Conservation (phyloP, 2,797 vertebrate genomes). For the Tadarida brasiliensis region DNA sequence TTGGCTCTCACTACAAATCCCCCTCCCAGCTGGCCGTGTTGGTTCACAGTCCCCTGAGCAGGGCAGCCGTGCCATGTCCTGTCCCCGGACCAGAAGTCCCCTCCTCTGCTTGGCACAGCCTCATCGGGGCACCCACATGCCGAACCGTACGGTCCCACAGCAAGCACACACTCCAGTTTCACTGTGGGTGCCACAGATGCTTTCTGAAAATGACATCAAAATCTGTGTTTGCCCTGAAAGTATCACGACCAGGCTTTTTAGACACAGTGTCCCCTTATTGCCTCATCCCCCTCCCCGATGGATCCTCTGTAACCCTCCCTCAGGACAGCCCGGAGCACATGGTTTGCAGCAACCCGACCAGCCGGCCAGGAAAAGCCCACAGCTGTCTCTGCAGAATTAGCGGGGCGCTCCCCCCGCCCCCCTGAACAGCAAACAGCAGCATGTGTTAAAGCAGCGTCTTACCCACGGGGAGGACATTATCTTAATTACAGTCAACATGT, state of each 20-base stretch:
- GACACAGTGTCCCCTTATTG: not conserved
- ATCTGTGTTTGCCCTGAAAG: not conserved
- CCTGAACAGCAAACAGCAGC: constrained; percentile 4
- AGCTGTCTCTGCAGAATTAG: constrained; percentile 56
- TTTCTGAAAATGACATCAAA: not conserved
- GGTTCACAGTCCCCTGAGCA: not conserved
- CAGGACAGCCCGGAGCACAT: not conserved
- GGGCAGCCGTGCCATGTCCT: not conserved
- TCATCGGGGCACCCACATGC: not conserved
- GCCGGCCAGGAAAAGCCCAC: not conserved
- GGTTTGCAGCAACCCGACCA: not conserved
- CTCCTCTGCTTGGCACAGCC: rapidly evolving
- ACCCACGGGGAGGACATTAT: not conserved
- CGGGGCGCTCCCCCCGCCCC: no score
- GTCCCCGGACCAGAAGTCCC: not conserved
- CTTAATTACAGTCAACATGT: constrained; percentile 60
- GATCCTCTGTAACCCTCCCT: constrained; percentile 40
- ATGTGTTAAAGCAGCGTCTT: not conserved
- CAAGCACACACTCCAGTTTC: not conserved
- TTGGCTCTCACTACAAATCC: not conserved
- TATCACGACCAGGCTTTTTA: not conserved
- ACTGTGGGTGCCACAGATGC: not conserved
- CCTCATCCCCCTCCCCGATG: rapidly evolving
- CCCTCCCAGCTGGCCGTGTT: not conserved
- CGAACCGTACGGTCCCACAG: not conserved